Base-by-base conservation (phyloP, 1,140 invertebrate species). In the Papilio aristodemus region DNA sequence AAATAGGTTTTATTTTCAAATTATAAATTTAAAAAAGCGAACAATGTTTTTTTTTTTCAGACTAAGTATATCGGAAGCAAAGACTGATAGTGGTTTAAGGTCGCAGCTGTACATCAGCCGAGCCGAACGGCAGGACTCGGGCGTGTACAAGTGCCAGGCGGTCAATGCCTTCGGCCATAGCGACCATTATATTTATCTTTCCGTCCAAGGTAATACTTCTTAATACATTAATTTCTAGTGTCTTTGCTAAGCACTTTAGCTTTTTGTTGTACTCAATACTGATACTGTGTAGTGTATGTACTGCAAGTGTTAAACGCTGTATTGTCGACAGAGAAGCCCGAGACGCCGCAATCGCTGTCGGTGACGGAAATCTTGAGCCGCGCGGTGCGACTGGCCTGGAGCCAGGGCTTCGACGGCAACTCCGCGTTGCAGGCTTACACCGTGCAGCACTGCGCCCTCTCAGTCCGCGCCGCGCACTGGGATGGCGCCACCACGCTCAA, bases 81-180 rank as follows among this genome's bases (percentile, higher is more conserved):
- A 95, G 88, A 95, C 94, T 36, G 94, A 95, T 67, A 94, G 93
- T 75, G 95, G 95, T 50, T 92, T 95, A 54, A 94, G 95, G 76
- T 95, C 95, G 0, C 94, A 95, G 78, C 84, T 96, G 73, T 95
- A 95, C 64, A 94, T 95, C 71, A 93, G 92, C 46, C 92, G 93
- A 67, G 94, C 94, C 17, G 95, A 95, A 85, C 93, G 95, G 25
- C 93, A 94, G 72, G 97, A 98, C 90, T 96, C 96, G 0, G 96
- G 96, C 3, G 93, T 95, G 19, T 98, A 98, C 91, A 95, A 95
- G 70, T 98, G 97, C 84, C 93, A 94, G 13, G 96, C 96, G 0
- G 94, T 95, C 76, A 98, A 98, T 91, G 94, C 94, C 0, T 97
- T 95, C 80, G 97, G 97, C 4, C 94, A 95, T 68, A 97, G 96